phyloP scores from a whole-genome alignment of 1,140 invertebrate species.

The Reticulitermes speratus region DNA sequence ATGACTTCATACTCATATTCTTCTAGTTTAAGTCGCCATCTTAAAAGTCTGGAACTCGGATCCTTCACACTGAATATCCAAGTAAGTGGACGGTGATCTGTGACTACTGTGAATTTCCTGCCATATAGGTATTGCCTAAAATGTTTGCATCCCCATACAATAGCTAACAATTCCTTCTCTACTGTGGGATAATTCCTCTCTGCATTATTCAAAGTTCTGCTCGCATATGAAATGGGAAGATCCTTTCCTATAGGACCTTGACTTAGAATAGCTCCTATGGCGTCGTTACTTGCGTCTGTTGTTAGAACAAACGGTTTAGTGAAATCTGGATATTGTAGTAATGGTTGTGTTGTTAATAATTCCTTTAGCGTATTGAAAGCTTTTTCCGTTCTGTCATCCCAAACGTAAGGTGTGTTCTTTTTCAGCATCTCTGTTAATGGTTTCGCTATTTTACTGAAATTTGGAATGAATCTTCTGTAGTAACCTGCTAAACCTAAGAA shows the following conservation, averaged over 20 bases:
- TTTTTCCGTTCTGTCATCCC: constrained; percentile 38
- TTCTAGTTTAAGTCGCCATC: constrained; percentile 53
- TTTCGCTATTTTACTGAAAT: constrained; percentile 43
- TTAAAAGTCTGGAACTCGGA: constrained; percentile 47
- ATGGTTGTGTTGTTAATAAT: background rate
- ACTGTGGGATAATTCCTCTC: constrained; percentile 47
- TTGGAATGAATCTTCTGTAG: constrained; percentile 41
- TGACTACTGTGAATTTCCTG: constrained; percentile 49
- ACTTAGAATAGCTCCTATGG: constrained; percentile 34
- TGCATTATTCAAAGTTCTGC: constrained; percentile 41
- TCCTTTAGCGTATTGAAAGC: constrained; percentile 41
- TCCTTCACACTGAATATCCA: constrained; percentile 52
- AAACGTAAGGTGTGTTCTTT: constrained; percentile 42
- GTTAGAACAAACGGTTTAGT: constrained; percentile 8
- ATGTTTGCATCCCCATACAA: constrained; percentile 50
- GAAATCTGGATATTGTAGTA: constrained; percentile 31
- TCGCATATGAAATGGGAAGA: constrained; percentile 41
- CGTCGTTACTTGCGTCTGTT: constrained; percentile 29
- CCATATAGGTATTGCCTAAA: constrained; percentile 51
- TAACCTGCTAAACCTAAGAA: constrained; percentile 50
- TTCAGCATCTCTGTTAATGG: constrained; percentile 45
- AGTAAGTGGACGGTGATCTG: constrained; percentile 53
- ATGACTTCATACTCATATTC: constrained; percentile 49
- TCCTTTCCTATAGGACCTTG: constrained; percentile 35
- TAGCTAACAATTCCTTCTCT: constrained; percentile 54